phyloP scores from a whole-genome alignment of 2,888 invertebrate species.

The Tuta absoluta region DNA sequence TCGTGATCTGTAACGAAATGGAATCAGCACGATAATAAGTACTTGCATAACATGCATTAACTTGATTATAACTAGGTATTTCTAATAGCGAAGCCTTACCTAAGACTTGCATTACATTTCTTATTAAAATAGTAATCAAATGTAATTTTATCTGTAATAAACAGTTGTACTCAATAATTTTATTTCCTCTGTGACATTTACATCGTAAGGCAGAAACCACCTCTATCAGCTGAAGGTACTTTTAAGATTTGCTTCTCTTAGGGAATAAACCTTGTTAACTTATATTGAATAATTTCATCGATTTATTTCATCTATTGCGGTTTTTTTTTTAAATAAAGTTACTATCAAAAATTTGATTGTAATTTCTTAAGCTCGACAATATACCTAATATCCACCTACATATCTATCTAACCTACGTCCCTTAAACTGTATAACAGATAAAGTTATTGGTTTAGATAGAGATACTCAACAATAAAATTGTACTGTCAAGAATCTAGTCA shows the following conservation, averaged over 20 bases:
- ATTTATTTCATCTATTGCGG: too few relatives aligned
- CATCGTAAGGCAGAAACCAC: neutral
- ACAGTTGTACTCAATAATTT: neutral
- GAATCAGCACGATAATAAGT: constrained; percentile 5
- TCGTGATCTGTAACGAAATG: constrained; percentile 14
- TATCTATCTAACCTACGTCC: too few relatives aligned
- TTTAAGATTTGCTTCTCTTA: neutral
- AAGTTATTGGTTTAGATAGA: too few relatives aligned
- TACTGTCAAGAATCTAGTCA: too few relatives aligned
- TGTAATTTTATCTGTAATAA: neutral
- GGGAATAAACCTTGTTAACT: too few relatives aligned
- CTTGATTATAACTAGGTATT: neutral
- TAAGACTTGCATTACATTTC: neutral
- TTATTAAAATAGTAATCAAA: constrained; percentile 8
- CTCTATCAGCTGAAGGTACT: neutral
- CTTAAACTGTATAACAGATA: too few relatives aligned
- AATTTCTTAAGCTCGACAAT: too few relatives aligned
- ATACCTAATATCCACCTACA: too few relatives aligned
- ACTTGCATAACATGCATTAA: constrained; percentile 20
- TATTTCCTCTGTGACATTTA: constrained; percentile 1
- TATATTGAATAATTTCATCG: too few relatives aligned
- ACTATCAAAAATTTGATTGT: too few relatives aligned
- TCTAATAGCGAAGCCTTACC: neutral
- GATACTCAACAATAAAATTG: too few relatives aligned
- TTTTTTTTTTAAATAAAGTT: too few relatives aligned